Percentiles rank a stretch among this genome's conserved stretches.
phyloP scores from a whole-genome alignment of 2,113 vertebrate species.

The Cichladusa arquata region DNA sequence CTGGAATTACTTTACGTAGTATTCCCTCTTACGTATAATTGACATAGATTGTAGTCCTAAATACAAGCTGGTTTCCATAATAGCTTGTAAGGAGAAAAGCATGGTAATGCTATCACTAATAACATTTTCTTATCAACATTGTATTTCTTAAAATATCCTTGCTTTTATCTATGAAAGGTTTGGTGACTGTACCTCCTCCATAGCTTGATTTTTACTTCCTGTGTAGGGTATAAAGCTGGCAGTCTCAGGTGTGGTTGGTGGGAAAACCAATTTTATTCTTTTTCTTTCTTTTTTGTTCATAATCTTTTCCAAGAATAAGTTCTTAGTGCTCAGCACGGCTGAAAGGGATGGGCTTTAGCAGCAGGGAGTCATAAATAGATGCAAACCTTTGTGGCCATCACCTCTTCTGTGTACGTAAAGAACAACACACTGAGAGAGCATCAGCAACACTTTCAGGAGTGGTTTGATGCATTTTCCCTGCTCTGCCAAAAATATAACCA shows the following conservation, averaged over 20 bases:
- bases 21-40: background rate
- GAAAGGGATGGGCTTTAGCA: background rate
- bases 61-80: background rate
- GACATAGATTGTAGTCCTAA: background rate
- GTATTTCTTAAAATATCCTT: background rate
- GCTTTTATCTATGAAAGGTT: background rate
- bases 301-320: background rate
- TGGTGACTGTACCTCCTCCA: fast-evolving
- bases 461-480: background rate
- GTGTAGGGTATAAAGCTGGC: background rate
- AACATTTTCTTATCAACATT: background rate
- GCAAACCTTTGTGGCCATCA: background rate
- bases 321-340: background rate
- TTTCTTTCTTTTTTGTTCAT: background rate
- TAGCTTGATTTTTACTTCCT: background rate
- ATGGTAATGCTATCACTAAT: background rate
- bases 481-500: background rate
- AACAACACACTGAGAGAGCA: background rate
- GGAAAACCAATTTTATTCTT: background rate
- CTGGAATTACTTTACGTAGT: background rate
- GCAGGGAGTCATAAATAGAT: background rate
- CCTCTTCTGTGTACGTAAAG: background rate
- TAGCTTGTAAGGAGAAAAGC: background rate
- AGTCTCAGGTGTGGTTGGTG: background rate
- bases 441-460: background rate